phyloP scores from a whole-genome alignment of 92 coral and sea anemone species.

The Phenganax stokvisi region DNA sequence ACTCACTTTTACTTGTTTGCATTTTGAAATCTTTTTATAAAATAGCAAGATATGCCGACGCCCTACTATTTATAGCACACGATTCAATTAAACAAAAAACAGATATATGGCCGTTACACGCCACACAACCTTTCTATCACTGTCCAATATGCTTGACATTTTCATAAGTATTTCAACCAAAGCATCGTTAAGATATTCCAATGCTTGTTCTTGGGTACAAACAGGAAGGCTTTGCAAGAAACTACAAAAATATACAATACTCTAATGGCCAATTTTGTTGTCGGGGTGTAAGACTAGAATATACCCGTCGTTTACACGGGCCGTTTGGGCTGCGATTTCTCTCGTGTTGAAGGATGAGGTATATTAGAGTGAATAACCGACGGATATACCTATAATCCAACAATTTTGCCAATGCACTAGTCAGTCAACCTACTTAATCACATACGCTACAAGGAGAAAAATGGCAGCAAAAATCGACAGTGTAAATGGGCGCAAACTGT shows the following conservation, averaged over 20 bases:
- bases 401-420: too few relatives aligned
- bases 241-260: conserved; percentile 6
- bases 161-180: conserved; percentile 20
- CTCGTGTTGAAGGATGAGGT: too few relatives aligned
- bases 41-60: neutral
- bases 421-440: too few relatives aligned
- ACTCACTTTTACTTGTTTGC: too few relatives aligned
- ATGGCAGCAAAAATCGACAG: too few relatives aligned
- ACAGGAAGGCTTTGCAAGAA: conserved; percentile 43
- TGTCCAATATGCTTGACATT: neutral
- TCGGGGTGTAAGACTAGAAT: too few relatives aligned
- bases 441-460: too few relatives aligned
- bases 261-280: too few relatives aligned
- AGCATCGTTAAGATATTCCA: conserved; percentile 20
- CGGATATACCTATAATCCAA: too few relatives aligned
- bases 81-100: neutral
- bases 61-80: neutral
- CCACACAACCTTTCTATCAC: conserved; percentile 7
- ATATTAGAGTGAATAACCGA: too few relatives aligned
- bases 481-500: neutral
- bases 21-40: neutral
- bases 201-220: neutral
- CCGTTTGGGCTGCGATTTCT: too few relatives aligned
- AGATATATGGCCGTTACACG: neutral
- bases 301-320: too few relatives aligned